phyloP scores from a whole-genome alignment of 2,888 invertebrate species.

The Microctonus hyperodae region DNA sequence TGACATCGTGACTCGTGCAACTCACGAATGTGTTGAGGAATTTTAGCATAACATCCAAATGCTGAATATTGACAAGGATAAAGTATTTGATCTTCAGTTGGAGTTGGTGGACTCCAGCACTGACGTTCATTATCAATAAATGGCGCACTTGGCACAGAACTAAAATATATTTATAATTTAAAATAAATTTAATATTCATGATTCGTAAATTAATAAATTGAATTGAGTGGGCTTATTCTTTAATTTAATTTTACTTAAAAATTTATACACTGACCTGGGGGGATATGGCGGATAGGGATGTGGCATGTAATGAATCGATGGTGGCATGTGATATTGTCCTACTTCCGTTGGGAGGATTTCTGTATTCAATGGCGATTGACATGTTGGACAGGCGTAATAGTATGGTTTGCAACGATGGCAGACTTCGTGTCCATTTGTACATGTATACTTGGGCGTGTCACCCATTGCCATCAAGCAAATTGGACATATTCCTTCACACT shows the following conservation, averaged over 20 bases:
- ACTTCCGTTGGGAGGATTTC: conserved; percentile 36
- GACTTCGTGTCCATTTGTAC: conserved; percentile 49
- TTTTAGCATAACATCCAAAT: conserved; percentile 51
- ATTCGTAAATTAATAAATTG: not conserved
- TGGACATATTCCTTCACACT: conserved; percentile 52
- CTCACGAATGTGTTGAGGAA: conserved; percentile 37
- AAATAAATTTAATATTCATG: not conserved
- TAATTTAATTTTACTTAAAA: not conserved
- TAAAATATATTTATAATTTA: not conserved
- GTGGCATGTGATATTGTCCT: conserved; percentile 36
- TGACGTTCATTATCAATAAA: conserved; percentile 47
- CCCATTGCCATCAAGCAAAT: conserved; percentile 54
- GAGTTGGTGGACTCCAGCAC: conserved; percentile 33
- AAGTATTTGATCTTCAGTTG: conserved; percentile 44
- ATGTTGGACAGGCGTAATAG: conserved; percentile 53
- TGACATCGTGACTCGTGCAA: conserved; percentile 49
- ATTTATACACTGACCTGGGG: conserved; percentile 25
- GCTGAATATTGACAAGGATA: conserved; percentile 45
- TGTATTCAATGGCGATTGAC: conserved; percentile 43
- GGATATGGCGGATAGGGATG: conserved; percentile 42
- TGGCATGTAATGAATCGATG: conserved; percentile 46
- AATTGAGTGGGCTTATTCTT: not conserved
- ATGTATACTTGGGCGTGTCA: conserved; percentile 47
- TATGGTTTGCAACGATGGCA: conserved; percentile 57
- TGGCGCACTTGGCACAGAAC: conserved; percentile 46